A percentile compares a stretch with the other conserved stretches of the same genome.
Conservation (phyloP, 1,140 invertebrate genomes). For the Nasonia longicornis region DNA sequence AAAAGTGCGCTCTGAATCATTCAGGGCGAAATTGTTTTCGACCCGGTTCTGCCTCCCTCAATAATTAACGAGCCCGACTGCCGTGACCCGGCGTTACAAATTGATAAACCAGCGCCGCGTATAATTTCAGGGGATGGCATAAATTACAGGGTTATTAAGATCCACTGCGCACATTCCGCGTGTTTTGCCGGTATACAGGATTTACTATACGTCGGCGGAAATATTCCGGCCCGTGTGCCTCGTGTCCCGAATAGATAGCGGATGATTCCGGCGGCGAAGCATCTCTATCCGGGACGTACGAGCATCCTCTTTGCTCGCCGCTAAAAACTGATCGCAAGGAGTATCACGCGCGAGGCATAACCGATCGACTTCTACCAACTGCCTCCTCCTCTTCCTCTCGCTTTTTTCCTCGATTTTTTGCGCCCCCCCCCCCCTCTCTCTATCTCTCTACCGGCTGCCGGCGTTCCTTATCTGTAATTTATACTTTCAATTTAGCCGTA, state of each 20-base stretch:
- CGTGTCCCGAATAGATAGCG: conserved; percentile 49
- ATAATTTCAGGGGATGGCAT: not conserved
- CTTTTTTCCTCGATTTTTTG: not conserved
- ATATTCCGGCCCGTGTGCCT: conserved; percentile 48
- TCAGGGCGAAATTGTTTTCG: not conserved
- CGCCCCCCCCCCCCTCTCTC: not conserved
- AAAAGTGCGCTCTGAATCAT: not conserved
- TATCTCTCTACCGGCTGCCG: not conserved
- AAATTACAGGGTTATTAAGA: no score
- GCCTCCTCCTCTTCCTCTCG: not conserved
- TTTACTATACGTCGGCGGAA: conserved; percentile 39
- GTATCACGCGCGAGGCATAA: conserved; percentile 62
- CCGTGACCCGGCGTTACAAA: no score
- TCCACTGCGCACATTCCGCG: not conserved
- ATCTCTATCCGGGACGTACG: conserved; percentile 42
- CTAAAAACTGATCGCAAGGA: conserved; percentile 55
- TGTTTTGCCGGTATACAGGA: not conserved
- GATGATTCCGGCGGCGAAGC: conserved; percentile 35
- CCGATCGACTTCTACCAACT: conserved; percentile 50
- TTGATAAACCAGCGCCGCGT: no score
- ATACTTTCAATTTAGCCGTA: conserved; percentile 65
- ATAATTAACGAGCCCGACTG: no score
- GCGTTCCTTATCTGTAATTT: conserved; percentile 64
- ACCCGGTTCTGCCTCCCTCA: no score
- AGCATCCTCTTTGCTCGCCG: conserved; percentile 35